These are phyloP conservation scores for Ciconia stormi DNA, from an alignment of 2,113 vertebrate genomes.

Conservation along the genomic window DNA sequence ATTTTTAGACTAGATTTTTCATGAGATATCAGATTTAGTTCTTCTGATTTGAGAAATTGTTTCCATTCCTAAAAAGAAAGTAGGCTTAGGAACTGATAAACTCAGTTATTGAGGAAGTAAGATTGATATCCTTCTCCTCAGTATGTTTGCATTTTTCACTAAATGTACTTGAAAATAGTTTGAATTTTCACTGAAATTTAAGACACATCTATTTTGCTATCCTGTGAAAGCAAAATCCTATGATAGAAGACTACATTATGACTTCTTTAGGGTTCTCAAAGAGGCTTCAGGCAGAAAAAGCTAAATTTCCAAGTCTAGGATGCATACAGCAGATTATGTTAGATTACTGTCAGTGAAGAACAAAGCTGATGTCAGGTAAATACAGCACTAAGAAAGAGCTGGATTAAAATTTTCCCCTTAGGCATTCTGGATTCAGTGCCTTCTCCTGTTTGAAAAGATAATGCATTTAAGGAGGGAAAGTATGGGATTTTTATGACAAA, in stretches of 20 bases:
- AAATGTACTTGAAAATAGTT: neutral
- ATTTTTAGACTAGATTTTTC: neutral
- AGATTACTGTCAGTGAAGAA: constrained; percentile 6
- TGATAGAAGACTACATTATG: neutral
- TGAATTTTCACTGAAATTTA: neutral
- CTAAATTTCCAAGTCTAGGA: neutral
- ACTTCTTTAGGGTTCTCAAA: neutral
- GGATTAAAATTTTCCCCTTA: neutral
- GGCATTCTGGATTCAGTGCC: neutral
- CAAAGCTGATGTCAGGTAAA: neutral
- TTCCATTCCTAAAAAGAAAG: neutral
- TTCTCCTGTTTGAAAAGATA: neutral
- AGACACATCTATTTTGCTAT: neutral
- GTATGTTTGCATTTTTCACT: neutral
- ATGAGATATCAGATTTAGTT: neutral
- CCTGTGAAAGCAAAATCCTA: neutral
- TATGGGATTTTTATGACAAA: constrained; percentile 23
- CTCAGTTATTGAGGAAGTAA: neutral
- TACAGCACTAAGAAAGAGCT: neutral
- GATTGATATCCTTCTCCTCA: neutral
- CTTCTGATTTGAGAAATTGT: neutral
- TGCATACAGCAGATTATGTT: neutral
- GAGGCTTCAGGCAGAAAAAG: neutral
- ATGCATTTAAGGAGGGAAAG: neutral
- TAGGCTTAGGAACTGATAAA: neutral